Evolutionary conservation across 2,888 invertebrate species (phyloP).

Genomic region (Dasypolia templi): DNA sequence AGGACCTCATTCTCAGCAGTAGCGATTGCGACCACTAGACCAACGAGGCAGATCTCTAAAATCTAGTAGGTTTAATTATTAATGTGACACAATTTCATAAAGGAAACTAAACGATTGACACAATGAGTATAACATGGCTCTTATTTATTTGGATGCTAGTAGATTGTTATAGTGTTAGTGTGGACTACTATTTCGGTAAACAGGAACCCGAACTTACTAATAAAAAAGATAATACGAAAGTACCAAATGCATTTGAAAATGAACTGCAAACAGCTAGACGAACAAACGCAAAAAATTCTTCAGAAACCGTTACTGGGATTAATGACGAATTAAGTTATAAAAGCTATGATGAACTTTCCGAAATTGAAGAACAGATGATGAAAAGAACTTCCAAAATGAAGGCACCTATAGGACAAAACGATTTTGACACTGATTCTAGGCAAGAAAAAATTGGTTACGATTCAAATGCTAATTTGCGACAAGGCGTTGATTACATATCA

Average conservation of each 20-base stretch:
- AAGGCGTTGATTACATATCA: constrained; percentile 12
- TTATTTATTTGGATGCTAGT: constrained; percentile 49
- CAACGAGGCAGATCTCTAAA: not conserved
- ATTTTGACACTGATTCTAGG: constrained; percentile 17
- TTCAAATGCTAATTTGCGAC: constrained; percentile 28
- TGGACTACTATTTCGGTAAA: constrained; percentile 71
- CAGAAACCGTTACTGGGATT: not conserved
- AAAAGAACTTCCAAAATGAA: constrained; percentile 24
- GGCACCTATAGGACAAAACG: constrained; percentile 10
- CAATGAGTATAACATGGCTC: constrained; percentile 38
- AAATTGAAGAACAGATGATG: constrained; percentile 54
- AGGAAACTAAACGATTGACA: not conserved
- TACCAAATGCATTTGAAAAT: constrained; percentile 16
- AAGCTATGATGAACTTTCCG: constrained; percentile 46
- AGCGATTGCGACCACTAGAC: no score
- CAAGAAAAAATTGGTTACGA: constrained; percentile 31
- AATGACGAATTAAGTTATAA: constrained; percentile 46
- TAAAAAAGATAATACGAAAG: constrained; percentile 10
- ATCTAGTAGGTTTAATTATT: constrained; percentile 37
- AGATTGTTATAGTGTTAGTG: constrained; percentile 63
- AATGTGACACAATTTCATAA: not conserved
- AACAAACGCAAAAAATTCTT: constrained; percentile 14
- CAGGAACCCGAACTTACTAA: constrained; percentile 39
- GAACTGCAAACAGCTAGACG: constrained; percentile 11
- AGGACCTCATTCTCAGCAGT: no score